Percentiles rank a stretch among this genome's conserved stretches.
phyloP scores from a whole-genome alignment of 2,888 invertebrate genomes.

The Synanthedon myopaeformis region DNA sequence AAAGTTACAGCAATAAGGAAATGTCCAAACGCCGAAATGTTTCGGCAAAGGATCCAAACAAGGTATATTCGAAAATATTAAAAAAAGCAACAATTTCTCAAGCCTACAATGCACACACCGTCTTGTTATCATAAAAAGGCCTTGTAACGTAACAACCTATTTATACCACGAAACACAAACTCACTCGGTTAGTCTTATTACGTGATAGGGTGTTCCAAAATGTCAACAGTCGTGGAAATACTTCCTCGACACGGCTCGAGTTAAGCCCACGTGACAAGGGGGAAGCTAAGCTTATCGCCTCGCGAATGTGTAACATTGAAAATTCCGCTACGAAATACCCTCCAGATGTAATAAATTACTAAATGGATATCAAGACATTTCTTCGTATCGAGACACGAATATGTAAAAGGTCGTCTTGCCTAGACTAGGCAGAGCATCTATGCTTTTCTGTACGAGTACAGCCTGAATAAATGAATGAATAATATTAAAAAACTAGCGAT shows the following conservation, averaged over 20 bases:
- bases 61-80: too few relatives aligned
- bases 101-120: too few relatives aligned
- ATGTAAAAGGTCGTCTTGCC: not conserved
- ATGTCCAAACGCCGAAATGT: too few relatives aligned
- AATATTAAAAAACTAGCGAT: too few relatives aligned
- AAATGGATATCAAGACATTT: not conserved
- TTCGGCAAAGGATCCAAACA: too few relatives aligned
- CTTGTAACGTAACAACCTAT: too few relatives aligned
- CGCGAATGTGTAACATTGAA: not conserved
- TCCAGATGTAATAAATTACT: not conserved
- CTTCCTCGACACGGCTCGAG: not conserved
- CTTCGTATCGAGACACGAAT: not conserved
- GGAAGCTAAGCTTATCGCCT: not conserved
- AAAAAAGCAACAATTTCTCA: too few relatives aligned
- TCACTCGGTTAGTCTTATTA: not conserved
- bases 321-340: not conserved
- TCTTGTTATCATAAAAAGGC: too few relatives aligned
- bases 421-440: too few relatives aligned
- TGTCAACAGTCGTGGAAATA: not conserved
- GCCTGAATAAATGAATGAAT: too few relatives aligned
- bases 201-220: not conserved
- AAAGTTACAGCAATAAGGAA: too few relatives aligned
- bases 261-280: not conserved
- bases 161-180: not conserved
- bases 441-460: too few relatives aligned